Base-by-base conservation (phyloP, 2,797 vertebrate species). In the Loriculus beryllinus region DNA sequence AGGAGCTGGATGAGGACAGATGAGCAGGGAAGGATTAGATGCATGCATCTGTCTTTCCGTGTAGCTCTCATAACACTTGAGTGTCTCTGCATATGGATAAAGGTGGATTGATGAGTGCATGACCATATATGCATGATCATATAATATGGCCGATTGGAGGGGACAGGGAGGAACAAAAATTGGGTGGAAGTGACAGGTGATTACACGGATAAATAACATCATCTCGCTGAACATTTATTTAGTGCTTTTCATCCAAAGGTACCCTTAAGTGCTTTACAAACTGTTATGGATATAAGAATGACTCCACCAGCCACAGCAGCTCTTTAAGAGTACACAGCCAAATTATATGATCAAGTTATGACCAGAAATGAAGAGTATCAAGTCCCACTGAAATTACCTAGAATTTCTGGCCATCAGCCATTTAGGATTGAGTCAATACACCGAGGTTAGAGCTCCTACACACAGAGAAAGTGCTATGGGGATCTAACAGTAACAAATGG, bases 211-310 rank as follows among this genome's bases (percentile, higher is more conserved):
- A 97, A 97, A 97, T 96, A 97, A 97, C 95, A 95, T 84, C 93
- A 94, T 91, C 93, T 93, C 57, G 71, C 95, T 68, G 89, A 97
- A 92, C 87, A 84, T 96, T 96, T 97, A 96, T 97, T 96, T 95
- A 96, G 95, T 95, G 92, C 95, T 96, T 97, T 97, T 93, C 92
- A 96, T 96, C 93, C 93, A 93, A 88, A 96, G 95, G 87, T 95
- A 96, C 92, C 91, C 92, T 96, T 97, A 97, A 97, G 95, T 96
- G 96, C 96, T 95, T 96, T 96, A 96, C 93, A 96, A 97, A 97
- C 95, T 94, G 72, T 96, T 97, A 97, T 96, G 93, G 92, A 95
- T 96, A 91, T 90, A 96, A 95, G 95, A 97, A 96, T 92, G 92
- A 96, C 91, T 97, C 78, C 71, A 95, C 92, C 93, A 96, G 92